A percentile compares a stretch with the other conserved stretches of the same genome.
Conservation (phyloP, 64 coral and sea anemone species). For the Montipora capricornis region DNA sequence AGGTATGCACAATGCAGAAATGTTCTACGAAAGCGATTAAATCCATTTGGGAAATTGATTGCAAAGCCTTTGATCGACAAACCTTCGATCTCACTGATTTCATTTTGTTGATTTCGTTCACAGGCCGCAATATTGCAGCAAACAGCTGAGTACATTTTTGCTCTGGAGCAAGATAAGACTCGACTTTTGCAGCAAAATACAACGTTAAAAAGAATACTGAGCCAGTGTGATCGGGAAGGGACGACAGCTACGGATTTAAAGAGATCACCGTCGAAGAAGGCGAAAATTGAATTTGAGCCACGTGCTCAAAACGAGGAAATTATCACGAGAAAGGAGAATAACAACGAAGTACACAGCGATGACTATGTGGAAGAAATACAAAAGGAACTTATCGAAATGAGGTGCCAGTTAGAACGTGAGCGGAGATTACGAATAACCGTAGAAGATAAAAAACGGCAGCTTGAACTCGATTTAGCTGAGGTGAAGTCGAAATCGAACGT, state of each 20-base stretch:
- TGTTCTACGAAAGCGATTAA: slow-evolving; percentile 4
- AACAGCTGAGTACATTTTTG: slow-evolving; percentile 94
- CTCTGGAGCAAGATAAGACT: slow-evolving; percentile 94
- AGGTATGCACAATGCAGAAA: slow-evolving; percentile 53
- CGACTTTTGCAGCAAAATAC: slow-evolving; percentile 93
- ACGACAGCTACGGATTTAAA: slow-evolving; percentile 64
- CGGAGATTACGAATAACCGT: slow-evolving; percentile 81
- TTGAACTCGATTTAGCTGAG: slow-evolving; percentile 85
- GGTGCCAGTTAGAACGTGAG: slow-evolving; percentile 95
- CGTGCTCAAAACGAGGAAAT: slow-evolving; percentile 35
- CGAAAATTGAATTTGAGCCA: slow-evolving; percentile 8
- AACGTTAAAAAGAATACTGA: slow-evolving; percentile 90
- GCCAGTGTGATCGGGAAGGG: slow-evolving; percentile 84
- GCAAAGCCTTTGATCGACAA: too few relatives aligned
- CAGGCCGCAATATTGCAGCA: slow-evolving; percentile 95
- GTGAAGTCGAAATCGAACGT: slow-evolving; percentile 64
- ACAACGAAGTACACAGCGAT: slow-evolving; percentile 77
- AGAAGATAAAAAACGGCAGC: slow-evolving; percentile 83
- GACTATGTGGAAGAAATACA: slow-evolving; percentile 91
- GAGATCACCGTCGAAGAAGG: slow-evolving; percentile 38
- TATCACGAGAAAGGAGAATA: slow-evolving; percentile 61
- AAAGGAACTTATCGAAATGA: slow-evolving; percentile 93
- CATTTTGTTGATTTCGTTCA: slow-evolving; percentile 18
- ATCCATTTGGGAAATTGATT: background rate
- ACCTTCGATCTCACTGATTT: background rate